Base-by-base conservation (phyloP, 2,797 vertebrate species). In the Coreius guichenoti region DNA sequence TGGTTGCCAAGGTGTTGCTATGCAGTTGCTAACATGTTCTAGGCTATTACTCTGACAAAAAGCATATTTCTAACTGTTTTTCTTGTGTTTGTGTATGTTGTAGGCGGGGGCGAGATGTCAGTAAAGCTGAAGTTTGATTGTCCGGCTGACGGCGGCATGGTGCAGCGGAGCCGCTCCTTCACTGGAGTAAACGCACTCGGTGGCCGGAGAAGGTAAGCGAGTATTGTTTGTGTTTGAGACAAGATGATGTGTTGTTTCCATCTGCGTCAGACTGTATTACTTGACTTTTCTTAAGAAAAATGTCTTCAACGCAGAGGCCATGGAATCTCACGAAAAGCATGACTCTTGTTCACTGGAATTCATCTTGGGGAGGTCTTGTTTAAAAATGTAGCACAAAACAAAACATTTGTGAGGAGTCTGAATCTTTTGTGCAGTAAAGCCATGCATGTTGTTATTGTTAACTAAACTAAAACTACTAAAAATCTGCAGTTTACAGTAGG, bases 81-180 rank as follows among this genome's bases (percentile, higher is more conserved):
- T 45, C 21, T 14, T 73, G 31, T 84, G 76, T 86, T 26, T 86
- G 16, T 83, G 54, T 80, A 14, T 79, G 84, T 87, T 88, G 67
- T 70, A 86, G 91, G 88, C 85, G 86, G 70, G 68, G 79, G 83
- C 77, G 92, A 91, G 92, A 99, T 99, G 98, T 99, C 98, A 0
- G 96, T 99, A 91, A 97, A 98, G 91, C 92, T 99, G 92, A 95
- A 94, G 3, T 99, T 98, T 36, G 93, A 96, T 90, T 96, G 95
- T 61, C 95, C 97, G 0, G 93, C 96, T 23, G 96, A 98, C 2
- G 87, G 93, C 2, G 94, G 93, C 7, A 90, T 93, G 26, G 90
- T 99, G 90, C 95, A 95, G 88, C 95, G 98, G 88, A 99, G 98
- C 36, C 95, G 96, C 80, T 99, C 98, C 88, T 99, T 99, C 82